A percentile compares a stretch with the other conserved stretches of the same genome.
These are phyloP conservation scores for Elysia crispata DNA, from an alignment of 2,888 invertebrate species.

Conservation along the genomic window DNA sequence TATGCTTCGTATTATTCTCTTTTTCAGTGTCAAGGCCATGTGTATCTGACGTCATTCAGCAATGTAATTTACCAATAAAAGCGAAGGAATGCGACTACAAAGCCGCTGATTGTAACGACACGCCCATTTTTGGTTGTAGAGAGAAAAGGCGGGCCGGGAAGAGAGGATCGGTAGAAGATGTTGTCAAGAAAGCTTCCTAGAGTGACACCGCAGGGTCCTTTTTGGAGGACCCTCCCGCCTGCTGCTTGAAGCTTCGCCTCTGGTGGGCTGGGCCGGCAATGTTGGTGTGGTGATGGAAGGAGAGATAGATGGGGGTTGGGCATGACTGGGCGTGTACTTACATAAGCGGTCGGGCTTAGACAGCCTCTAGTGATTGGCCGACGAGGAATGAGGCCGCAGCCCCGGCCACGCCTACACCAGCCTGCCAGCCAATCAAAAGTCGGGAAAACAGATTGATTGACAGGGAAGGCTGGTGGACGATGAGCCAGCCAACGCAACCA, in stretches of 20 bases:
- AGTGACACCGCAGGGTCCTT: too few species aligned
- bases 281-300: conserved; percentile 16
- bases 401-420: conserved; percentile 16
- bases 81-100: too few species aligned
- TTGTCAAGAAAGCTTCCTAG: too few species aligned
- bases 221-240: background rate
- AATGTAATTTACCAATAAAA: background rate
- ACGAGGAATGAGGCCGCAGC: conserved; percentile 15
- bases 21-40: conserved; percentile 41
- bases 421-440: conserved; percentile 44
- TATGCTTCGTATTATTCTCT: too few species aligned
- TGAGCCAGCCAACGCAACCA: conserved; percentile 20
- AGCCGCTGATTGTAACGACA: conserved; percentile 5
- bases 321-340: conserved; percentile 54
- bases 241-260: background rate
- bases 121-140: conserved; percentile 13
- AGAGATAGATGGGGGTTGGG: background rate
- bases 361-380: conserved; percentile 18
- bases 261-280: background rate
- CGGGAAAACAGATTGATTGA: conserved; percentile 35
- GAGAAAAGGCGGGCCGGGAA: conserved; percentile 15
- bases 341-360: conserved; percentile 41
- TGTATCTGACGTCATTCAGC: conserved; percentile 31
- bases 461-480: background rate
- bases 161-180: background rate